Base-by-base conservation (phyloP, 2,888 invertebrate genomes). In the Thecocarcelia acutangulata region DNA sequence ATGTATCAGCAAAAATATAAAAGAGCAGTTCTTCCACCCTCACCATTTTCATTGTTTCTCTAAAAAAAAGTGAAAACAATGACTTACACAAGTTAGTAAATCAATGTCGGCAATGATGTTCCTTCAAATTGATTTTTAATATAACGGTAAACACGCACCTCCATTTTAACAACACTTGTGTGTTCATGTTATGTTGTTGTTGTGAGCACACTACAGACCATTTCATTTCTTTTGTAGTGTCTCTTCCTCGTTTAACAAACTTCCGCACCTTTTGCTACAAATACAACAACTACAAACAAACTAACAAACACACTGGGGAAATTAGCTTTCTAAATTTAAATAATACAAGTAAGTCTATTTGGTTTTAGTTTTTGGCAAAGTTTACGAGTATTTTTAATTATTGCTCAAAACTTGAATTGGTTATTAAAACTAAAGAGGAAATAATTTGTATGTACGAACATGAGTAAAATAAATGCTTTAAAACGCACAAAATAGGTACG, bases 321-420 rank as follows among this genome's bases (percentile, higher is more conserved):
- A 73, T 54, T 54, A 73, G 54, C 54, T 73, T 63, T 52, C 52
- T 44, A 21, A 28, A 33, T 73, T 61, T 56, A 8, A 44, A 24
- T 28, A 44, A 24, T 44, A 44, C 33, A 40, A 40, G 21, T n/a
- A 17, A 44, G 15, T 21, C n/a, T 12, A 12, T 9, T 24, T 28
- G 13, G 40, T 19, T 17, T 11, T 46, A 56, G 11, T 44, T 59
- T 33, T 50, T 72, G 61, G 40, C 59, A 37, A 70, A 40, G 12
- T 50, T 11, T n/a, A 42, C 42, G 8, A 2, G 8, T 8, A 9
- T 13, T 13, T 42, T 42, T 2, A 42, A 13, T 42, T 42, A 13
- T 5, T 8, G 42, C 42, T 42, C 8, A 2, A 42, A 42, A 13
- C 2, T 42, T 24, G 5, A 24, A 5, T 24, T 24, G 24, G 3